Conservation (phyloP, 2,888 invertebrate genomes). For the Lacanobia wlatinum region DNA sequence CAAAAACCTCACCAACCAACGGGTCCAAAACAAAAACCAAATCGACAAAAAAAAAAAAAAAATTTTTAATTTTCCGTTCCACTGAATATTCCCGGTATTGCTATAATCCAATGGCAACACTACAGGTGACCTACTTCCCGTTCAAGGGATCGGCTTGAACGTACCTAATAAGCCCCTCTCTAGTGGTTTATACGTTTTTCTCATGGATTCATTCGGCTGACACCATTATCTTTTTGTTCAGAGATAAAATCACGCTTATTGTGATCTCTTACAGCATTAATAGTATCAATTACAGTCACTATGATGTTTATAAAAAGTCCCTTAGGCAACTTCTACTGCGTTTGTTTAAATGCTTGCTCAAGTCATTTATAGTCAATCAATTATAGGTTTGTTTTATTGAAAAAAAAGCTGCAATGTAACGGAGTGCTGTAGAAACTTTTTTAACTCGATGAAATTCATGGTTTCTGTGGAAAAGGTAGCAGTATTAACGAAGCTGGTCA, state of each 20-base stretch:
- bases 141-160: conserved; percentile 36
- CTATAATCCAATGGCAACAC: conserved; percentile 44
- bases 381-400: no score
- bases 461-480: background rate
- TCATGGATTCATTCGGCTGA: conserved; percentile 37
- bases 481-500: no score
- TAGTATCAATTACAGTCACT: background rate
- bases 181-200: conserved; percentile 56
- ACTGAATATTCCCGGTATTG: conserved; percentile 20
- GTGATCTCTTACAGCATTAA: background rate
- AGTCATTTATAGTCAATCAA: background rate
- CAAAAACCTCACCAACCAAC: background rate
- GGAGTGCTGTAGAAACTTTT: no score
- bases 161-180: conserved; percentile 41
- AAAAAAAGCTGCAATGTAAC: no score
- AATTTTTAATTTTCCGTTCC: conserved; percentile 25
- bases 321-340: background rate
- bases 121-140: conserved; percentile 63
- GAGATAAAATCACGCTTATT: conserved; percentile 24
- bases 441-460: background rate
- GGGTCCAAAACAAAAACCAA: background rate
- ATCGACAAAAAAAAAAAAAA: background rate
- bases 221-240: conserved; percentile 32
- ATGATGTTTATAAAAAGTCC: background rate
- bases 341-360: background rate